Percentiles rank a stretch among this genome's conserved stretches.
phyloP scores from a whole-genome alignment of 2,797 vertebrate genomes.

The Tolypeutes matacus region DNA sequence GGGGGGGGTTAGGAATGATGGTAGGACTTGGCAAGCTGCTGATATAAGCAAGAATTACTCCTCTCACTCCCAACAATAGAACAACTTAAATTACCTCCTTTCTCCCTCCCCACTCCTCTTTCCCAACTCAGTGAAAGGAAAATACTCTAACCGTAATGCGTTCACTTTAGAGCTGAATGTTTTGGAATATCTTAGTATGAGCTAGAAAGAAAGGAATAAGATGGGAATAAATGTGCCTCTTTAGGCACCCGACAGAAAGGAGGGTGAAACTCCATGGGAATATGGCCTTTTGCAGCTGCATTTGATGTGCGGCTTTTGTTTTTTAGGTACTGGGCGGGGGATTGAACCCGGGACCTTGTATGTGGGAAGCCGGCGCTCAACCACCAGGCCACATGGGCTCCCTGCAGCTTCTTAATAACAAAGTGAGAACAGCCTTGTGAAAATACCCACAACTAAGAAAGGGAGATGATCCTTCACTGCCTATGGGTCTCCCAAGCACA shows the following conservation, averaged over 20 bases:
- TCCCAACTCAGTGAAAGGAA: conserved; percentile 50
- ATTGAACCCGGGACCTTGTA: too few relatives aligned
- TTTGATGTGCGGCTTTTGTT: neutral
- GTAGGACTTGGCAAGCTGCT: conserved; percentile 77
- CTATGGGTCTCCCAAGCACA: conserved; percentile 6
- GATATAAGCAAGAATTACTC: conserved; percentile 84
- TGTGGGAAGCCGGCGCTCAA: too few relatives aligned
- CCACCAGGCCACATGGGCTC: too few relatives aligned
- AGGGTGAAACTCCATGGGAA: conserved; percentile 38
- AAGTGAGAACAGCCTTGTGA: conserved; percentile 63
- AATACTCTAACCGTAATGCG: conserved; percentile 72
- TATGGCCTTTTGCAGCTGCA: conserved; percentile 45
- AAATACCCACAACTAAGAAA: conserved; percentile 73
- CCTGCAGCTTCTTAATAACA: conserved; percentile 60
- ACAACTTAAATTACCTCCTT: conserved; percentile 65
- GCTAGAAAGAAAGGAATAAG: conserved; percentile 61
- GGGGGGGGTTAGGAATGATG: conserved; percentile 64
- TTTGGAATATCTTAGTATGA: conserved; percentile 74
- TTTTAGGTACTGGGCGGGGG: too few relatives aligned
- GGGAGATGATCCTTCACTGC: neutral
- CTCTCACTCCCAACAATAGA: conserved; percentile 64
- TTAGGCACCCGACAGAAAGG: conserved; percentile 50
- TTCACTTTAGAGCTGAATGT: conserved; percentile 66
- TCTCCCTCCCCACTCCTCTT: neutral
- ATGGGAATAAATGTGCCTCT: conserved; percentile 62